Base-by-base conservation (phyloP, 2,113 vertebrate genomes). In the Mesitornis unicolor region DNA sequence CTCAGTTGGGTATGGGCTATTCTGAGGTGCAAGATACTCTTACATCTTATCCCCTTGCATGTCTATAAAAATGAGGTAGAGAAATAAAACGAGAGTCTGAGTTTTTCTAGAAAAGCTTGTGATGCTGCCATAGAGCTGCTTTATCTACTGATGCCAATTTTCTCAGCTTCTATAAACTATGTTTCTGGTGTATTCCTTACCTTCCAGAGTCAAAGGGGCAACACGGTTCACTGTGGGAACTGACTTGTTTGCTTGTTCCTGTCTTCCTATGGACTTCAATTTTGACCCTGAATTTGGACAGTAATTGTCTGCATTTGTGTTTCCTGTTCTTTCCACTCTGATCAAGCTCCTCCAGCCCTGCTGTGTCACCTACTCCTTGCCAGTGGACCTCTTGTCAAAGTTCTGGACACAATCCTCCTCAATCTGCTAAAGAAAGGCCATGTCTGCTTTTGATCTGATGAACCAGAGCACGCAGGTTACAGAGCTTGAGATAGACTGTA, bases 401-500 rank as follows among this genome's bases (percentile, higher is more conserved):
- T 28, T 22, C 54, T 45, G 38, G 36, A 17, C 12, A 11, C n/a
- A 6, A 4, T 16, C 14, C 36, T 57, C 24, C 53, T 89, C 61
- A 50, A 6, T 76, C 74, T 60, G 8, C 43, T 31, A 3, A 84
- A 54, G 75, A 67, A 93, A 47, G 12, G 40, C 81, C 2, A 83
- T 78, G 83, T 94, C 97, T 69, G 22, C 74, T 51, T 87, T 29
- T 33, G 92, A 97, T 19, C 51, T 59, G 80, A 90, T 56, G 45
- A 96, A 82, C 18, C 81, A 89, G 35, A 90, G 50, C n/a, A 92
- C 60, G 47, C 89, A 95, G 24, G 11, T 25, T 45, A 35, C 83
- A 2, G 96, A 97, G 79, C 87, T 94, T 10, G 97, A 97, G 76
- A 40, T 79, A 38, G 96, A 94, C 11, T 95, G 6, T 78, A 89